phyloP scores from a whole-genome alignment of 2,888 invertebrate species.

The Eilema sororculum region DNA sequence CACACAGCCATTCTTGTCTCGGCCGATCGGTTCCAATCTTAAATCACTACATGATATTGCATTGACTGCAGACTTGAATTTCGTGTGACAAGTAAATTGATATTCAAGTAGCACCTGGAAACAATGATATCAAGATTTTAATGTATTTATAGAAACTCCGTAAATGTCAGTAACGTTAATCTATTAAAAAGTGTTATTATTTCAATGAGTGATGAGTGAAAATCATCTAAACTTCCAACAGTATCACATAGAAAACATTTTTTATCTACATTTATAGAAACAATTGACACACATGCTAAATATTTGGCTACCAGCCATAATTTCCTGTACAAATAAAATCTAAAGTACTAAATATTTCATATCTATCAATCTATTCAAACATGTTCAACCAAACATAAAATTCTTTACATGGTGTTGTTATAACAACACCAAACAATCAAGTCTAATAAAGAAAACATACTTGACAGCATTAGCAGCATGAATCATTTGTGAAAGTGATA shows the following conservation, averaged over 20 bases:
- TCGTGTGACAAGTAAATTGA: slow-evolving; percentile 97
- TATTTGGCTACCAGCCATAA: slow-evolving; percentile 44
- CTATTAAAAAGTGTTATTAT: neutral
- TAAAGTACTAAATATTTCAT: slow-evolving; percentile 16
- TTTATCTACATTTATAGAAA: slow-evolving; percentile 24
- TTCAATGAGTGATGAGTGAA: no score
- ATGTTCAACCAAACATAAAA: neutral
- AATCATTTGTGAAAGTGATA: slow-evolving; percentile 52
- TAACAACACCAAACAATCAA: slow-evolving; percentile 28
- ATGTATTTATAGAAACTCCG: no score
- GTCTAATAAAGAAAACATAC: slow-evolving; percentile 22
- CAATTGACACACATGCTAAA: slow-evolving; percentile 39
- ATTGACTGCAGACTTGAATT: slow-evolving; percentile 96
- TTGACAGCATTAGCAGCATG: slow-evolving; percentile 36
- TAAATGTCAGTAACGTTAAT: no score
- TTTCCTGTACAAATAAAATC: slow-evolving; percentile 34
- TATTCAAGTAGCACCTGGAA: slow-evolving; percentile 94
- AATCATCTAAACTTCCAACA: no score
- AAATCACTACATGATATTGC: slow-evolving; percentile 92
- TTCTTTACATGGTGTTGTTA: neutral
- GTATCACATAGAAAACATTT: neutral
- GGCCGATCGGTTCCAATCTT: slow-evolving; percentile 95
- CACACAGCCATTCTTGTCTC: slow-evolving; percentile 95
- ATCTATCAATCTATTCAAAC: slow-evolving; percentile 2
- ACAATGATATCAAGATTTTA: slow-evolving; percentile 21